phyloP scores from a whole-genome alignment of 2,113 vertebrate genomes.

The Stigmatopora nigra region DNA sequence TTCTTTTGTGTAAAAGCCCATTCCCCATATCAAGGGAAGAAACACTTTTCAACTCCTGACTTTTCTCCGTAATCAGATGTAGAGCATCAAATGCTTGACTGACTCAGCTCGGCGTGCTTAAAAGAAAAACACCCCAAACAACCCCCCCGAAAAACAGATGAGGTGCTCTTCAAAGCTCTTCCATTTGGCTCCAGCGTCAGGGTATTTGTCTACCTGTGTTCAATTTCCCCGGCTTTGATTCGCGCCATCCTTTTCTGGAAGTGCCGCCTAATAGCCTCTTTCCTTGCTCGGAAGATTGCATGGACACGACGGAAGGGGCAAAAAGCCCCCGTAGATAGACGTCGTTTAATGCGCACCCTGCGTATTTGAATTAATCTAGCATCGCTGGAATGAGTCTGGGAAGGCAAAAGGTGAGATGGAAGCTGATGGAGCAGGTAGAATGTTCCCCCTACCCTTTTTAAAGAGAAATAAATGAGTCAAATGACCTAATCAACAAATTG shows the following conservation, averaged over 20 bases:
- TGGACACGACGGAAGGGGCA: conserved; percentile 38
- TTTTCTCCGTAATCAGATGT: background rate
- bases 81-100: background rate
- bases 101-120: background rate
- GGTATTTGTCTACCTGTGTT: conserved; percentile 56
- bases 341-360: conserved; percentile 27
- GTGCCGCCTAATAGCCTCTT: conserved; percentile 55
- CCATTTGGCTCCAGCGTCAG: conserved; percentile 37
- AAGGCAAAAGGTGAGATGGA: conserved; percentile 35
- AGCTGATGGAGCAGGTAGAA: conserved; percentile 18
- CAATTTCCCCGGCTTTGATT: conserved; percentile 48
- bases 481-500: conserved; percentile 1
- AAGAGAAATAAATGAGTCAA: background rate
- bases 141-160: background rate
- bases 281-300: conserved; percentile 52
- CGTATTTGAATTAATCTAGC: conserved; percentile 52
- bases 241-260: conserved; percentile 45
- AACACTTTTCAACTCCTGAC: background rate
- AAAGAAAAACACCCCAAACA: background rate
- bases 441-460: background rate
- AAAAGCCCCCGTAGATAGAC: conserved; percentile 40
- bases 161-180: conserved; percentile 5
- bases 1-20: no score
- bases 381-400: conserved; percentile 46
- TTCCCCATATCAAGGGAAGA: background rate